Evolutionary conservation across 2,113 vertebrate species (phyloP).

Genomic region (Vulpes vulpes): DNA sequence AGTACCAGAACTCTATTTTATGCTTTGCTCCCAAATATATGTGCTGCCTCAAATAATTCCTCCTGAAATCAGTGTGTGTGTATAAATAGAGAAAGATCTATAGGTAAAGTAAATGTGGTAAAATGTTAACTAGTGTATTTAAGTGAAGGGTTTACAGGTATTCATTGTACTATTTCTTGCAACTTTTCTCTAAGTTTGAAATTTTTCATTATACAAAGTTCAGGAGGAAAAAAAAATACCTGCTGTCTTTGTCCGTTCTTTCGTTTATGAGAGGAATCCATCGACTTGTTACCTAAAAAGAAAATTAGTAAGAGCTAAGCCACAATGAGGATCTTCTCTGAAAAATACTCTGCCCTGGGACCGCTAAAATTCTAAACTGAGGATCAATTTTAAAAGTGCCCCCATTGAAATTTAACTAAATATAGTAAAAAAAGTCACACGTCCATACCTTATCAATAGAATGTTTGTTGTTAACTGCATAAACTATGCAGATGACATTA

Average conservation of each 20-base stretch:
- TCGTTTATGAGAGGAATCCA: conserved; percentile 99
- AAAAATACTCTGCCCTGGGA: background rate
- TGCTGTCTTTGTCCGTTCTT: conserved; percentile 98
- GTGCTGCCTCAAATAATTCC: conserved; percentile 1
- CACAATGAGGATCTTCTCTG: background rate
- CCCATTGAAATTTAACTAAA: conserved; percentile 40
- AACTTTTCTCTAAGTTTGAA: conserved; percentile 41
- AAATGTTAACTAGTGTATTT: background rate
- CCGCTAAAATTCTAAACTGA: background rate
- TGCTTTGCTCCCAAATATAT: conserved; percentile 72
- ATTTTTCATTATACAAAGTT: conserved; percentile 37
- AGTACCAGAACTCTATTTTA: conserved; percentile 65
- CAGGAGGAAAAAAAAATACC: conserved; percentile 88
- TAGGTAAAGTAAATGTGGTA: background rate
- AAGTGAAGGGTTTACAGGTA: background rate
- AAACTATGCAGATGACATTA: conserved; percentile 99
- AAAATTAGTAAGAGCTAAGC: conserved; percentile 64
- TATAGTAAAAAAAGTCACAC: conserved; percentile 23
- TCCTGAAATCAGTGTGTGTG: background rate
- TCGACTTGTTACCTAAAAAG: conserved; percentile 95
- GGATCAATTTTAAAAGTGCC: conserved; percentile 32
- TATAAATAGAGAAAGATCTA: background rate
- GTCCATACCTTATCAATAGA: conserved; percentile 97
- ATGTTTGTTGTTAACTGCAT: conserved; percentile 99
- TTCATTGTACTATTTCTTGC: background rate